These are phyloP conservation scores for Cuculus canorus DNA, from an alignment of 2,797 vertebrate species.

Conservation along the genomic window DNA sequence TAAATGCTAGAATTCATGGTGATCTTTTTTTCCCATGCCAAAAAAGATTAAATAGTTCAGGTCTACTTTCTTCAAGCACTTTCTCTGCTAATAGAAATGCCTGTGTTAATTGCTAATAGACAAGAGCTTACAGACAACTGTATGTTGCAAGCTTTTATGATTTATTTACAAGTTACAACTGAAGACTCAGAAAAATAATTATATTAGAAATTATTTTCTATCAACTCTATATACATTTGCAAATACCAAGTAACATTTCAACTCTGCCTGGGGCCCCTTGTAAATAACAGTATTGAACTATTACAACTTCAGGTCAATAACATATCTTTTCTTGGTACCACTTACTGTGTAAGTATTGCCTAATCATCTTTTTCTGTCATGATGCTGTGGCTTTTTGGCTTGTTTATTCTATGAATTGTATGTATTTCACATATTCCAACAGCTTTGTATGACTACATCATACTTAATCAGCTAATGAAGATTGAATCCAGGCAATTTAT, in stretches of 20 bases:
- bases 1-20: neutral
- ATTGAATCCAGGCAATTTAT: neutral
- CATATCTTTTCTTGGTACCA: neutral
- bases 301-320: neutral
- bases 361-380: neutral
- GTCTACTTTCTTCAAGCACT: neutral
- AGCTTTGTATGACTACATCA: neutral
- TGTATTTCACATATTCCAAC: neutral
- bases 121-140: neutral
- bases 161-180: neutral
- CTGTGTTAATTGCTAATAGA: neutral
- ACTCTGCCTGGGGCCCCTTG: neutral
- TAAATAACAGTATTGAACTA: neutral
- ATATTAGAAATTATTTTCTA: neutral
- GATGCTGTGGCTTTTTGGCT: neutral
- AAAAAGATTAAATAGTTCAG: neutral
- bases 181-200: neutral
- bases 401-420: neutral
- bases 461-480: neutral
- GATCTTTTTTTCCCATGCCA: conserved; percentile 12
- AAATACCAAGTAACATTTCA: neutral
- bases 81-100: neutral
- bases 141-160: neutral
- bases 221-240: neutral
- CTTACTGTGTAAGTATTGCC: neutral